Conservation (phyloP, 1,140 invertebrate species). For the Pachyrhynchus sulphureomaculatus region DNA sequence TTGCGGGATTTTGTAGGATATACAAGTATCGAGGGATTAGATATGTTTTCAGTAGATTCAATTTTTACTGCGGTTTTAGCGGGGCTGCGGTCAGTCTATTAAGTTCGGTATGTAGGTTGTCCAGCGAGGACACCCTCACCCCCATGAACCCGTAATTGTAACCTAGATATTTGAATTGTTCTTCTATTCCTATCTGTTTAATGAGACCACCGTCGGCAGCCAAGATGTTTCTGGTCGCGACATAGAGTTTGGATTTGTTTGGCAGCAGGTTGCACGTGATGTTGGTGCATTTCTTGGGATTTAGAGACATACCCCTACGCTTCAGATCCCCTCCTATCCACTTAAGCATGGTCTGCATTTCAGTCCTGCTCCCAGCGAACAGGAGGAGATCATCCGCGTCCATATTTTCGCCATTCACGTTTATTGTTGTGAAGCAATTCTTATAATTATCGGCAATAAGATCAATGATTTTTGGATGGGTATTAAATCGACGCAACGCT, state of each 20-base stretch:
- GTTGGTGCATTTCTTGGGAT: not conserved
- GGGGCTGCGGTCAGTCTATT: slow-evolving; percentile 10
- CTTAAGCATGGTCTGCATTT: too few relatives aligned
- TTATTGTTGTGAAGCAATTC: slow-evolving; percentile 28
- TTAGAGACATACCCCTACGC: not conserved
- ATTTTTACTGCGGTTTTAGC: slow-evolving; percentile 30
- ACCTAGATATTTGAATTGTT: slow-evolving; percentile 8
- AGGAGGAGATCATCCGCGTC: slow-evolving; percentile 32
- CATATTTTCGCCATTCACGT: slow-evolving; percentile 26
- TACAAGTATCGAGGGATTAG: slow-evolving; percentile 7
- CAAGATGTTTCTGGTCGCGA: not conserved
- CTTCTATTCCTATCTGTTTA: not conserved
- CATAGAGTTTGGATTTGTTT: not conserved
- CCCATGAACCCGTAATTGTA: not conserved
- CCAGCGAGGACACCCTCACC: not conserved
- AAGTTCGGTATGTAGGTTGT: not conserved
- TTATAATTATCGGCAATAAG: slow-evolving; percentile 35
- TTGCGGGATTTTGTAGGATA: slow-evolving; percentile 7
- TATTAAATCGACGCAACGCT: not conserved
- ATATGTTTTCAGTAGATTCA: slow-evolving; percentile 17
- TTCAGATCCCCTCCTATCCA: not conserved
- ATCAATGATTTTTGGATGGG: slow-evolving; percentile 1
- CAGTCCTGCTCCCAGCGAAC: too few relatives aligned
- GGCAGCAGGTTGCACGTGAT: not conserved
- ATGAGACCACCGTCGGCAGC: not conserved